Evolutionary conservation across 2,797 vertebrate genomes (phyloP).

Genomic region (Parambassis ranga): DNA sequence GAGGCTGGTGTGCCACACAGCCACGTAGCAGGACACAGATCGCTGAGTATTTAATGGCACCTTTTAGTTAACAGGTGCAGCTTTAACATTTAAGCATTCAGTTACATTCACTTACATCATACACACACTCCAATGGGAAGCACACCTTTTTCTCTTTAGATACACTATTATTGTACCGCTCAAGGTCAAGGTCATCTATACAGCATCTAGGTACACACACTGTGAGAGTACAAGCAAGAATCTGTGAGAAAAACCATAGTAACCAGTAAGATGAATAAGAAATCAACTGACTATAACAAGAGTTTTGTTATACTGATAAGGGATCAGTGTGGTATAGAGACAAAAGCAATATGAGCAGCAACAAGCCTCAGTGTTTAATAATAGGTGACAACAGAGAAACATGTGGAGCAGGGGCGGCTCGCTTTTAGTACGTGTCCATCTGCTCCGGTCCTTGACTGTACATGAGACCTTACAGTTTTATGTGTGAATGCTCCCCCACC

Average conservation of each 20-base stretch:
- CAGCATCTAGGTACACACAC: background rate
- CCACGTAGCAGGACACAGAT: conserved; percentile 15
- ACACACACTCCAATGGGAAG: background rate
- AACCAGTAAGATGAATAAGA: background rate
- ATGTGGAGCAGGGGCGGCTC: conserved; percentile 39
- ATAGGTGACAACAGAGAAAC: conserved; percentile 6
- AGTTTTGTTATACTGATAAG: no score
- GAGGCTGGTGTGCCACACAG: conserved; percentile 11
- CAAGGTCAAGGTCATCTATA: conserved; percentile 46
- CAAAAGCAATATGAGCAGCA: no score
- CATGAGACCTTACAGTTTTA: background rate
- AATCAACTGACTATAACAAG: background rate
- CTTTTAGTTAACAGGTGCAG: conserved; percentile 5
- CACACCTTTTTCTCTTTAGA: background rate
- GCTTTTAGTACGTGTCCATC: conserved; percentile 13
- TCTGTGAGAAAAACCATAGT: background rate
- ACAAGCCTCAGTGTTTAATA: background rate
- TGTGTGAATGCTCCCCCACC: background rate
- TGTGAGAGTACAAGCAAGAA: background rate
- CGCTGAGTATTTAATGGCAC: conserved; percentile 22
- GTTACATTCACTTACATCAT: background rate
- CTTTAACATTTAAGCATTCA: conserved; percentile 30
- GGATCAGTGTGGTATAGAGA: no score
- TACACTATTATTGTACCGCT: background rate
- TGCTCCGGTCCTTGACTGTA: background rate